phyloP scores from a whole-genome alignment of 2,113 vertebrate species.

The Bubo bubo region DNA sequence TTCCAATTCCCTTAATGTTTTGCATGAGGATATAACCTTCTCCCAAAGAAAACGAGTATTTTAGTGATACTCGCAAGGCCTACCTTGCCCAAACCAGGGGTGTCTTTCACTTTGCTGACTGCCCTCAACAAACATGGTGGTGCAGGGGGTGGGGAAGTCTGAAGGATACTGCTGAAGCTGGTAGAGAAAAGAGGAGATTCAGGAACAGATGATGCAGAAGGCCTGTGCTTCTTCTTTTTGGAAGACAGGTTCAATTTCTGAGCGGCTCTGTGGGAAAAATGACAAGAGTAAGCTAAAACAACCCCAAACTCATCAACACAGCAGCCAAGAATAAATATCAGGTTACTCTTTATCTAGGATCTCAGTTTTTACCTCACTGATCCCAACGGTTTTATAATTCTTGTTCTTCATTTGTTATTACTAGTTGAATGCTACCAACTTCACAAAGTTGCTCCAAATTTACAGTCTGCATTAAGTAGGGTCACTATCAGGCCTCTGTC shows the following conservation, averaged over 20 bases:
- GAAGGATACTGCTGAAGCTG: slow-evolving; percentile 90
- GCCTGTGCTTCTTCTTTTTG: slow-evolving; percentile 92
- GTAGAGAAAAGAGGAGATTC: slow-evolving; percentile 91
- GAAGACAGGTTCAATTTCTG: slow-evolving; percentile 97
- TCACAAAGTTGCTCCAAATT: background rate
- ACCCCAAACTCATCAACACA: background rate
- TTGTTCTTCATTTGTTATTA: background rate
- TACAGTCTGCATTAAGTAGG: background rate
- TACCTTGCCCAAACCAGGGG: slow-evolving; percentile 96
- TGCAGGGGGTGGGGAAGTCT: slow-evolving; percentile 88
- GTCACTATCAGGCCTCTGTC: background rate
- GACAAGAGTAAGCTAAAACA: background rate
- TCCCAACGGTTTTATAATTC: background rate
- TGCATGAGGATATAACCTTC: background rate
- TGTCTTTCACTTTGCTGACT: slow-evolving; percentile 96
- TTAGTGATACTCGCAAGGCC: background rate
- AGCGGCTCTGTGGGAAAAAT: slow-evolving; percentile 84
- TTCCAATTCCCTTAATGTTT: background rate
- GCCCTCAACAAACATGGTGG: slow-evolving; percentile 94
- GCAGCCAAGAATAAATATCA: background rate
- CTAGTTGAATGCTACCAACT: background rate
- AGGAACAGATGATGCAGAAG: slow-evolving; percentile 76
- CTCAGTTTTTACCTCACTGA: background rate
- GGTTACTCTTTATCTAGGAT: background rate
- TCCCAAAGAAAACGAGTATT: background rate